These are phyloP conservation scores for Malurus leucopterus DNA, from an alignment of 2,797 vertebrate genomes.

Conservation along the genomic window DNA sequence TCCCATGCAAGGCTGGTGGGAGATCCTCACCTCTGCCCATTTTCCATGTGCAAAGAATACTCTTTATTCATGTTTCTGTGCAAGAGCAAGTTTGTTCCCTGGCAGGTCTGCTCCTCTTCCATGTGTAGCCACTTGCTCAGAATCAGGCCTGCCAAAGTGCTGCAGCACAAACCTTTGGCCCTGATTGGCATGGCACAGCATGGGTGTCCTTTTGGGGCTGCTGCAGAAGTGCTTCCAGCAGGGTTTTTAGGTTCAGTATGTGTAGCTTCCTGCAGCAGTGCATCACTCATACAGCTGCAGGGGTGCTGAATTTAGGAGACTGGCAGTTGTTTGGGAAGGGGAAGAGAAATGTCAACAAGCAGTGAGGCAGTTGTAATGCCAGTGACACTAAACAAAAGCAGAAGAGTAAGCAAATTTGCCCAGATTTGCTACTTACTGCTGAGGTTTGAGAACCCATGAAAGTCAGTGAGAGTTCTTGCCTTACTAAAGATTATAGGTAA, in stretches of 20 bases:
- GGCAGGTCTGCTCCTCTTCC: background rate
- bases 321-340: background rate
- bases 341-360: background rate
- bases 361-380: background rate
- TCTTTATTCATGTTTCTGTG: background rate
- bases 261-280: background rate
- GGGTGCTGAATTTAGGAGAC: background rate
- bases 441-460: background rate
- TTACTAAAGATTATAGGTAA: background rate
- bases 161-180: background rate
- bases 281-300: background rate
- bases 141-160: background rate
- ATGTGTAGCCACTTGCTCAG: background rate
- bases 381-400: background rate
- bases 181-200: background rate
- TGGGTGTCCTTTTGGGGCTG: background rate
- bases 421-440: background rate
- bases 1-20: background rate
- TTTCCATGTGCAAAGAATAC: background rate
- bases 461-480: background rate
- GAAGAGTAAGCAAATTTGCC: background rate
- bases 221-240: background rate
- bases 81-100: background rate
- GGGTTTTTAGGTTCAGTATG: fast-evolving
- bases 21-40: background rate